Base-by-base conservation (phyloP, 2,797 vertebrate genomes). In the Enteromius anoplus region DNA sequence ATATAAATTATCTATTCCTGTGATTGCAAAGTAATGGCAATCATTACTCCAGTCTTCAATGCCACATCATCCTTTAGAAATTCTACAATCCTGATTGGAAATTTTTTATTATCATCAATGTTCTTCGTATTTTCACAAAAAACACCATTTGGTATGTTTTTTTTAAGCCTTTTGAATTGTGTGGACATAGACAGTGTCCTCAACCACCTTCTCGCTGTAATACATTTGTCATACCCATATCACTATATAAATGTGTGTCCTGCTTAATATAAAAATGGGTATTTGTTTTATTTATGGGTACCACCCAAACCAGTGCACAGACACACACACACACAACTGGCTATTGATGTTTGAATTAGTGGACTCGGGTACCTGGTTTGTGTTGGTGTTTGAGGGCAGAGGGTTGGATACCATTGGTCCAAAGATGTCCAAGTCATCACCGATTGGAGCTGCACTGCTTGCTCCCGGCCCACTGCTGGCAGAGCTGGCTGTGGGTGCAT, bases 361-460 rank as follows among this genome's bases (percentile, higher is more conserved):
- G 45, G 14, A 66, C 19, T 34, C 5, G 23, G 26, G 21, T 91
- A 93, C 91, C 86, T 93, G 93, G 82, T 85, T 88, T 88, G 92
- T 77, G 87, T 69, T 91, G 87, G 82, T 90, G 82, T 93, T 92
- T 60, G 95, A 94, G 66, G 97, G 97, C 82, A 98, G 94, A 83
- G 98, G 97, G 91, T 98, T 99, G 85, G 97, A 98, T 49, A 99
- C 96, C 98, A 99, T 98, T 42, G 97, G 98, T 85, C 97, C 98
- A 80, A 99, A 99, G 90, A 99, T 97, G 92, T 98, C 98, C 87
- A 99, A 90, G 84, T 99, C 97, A 81, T 98, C 96, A 26, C 84
- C 93, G 89, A 96, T 91, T 7, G 95, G 87, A 82, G 94, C 88
- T 55, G 89, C 87, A 21, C 88, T 49, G 73, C 90, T 77, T 4